phyloP scores from a whole-genome alignment of 2,888 invertebrate species.

The Drosophila macrospina region DNA sequence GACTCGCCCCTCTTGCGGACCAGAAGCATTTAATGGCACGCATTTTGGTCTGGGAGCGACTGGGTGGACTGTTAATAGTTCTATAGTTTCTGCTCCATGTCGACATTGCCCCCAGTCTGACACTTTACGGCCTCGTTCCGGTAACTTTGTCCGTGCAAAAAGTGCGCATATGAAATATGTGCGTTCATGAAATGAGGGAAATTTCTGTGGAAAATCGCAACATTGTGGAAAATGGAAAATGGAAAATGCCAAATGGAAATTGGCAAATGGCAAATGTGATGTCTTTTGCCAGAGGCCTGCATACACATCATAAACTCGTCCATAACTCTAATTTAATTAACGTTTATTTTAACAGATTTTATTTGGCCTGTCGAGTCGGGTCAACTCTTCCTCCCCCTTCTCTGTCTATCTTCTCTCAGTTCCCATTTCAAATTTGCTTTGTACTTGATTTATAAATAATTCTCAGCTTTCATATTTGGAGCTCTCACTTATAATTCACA shows the following conservation, averaged over 20 bases:
- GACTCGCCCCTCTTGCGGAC: too few relatives aligned
- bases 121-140: conserved; percentile 59
- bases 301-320: conserved; percentile 17
- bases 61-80: conserved; percentile 72
- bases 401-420: too few relatives aligned
- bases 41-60: conserved; percentile 42
- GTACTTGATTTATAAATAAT: conserved; percentile 26
- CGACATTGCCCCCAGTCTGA: conserved; percentile 37
- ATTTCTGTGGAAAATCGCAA: conserved; percentile 85
- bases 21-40: conserved; percentile 59
- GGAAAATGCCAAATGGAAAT: conserved; percentile 77
- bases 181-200: conserved; percentile 83
- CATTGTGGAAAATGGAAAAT: conserved; percentile 85
- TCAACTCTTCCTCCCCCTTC: too few relatives aligned
- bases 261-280: conserved; percentile 69
- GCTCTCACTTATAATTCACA: conserved; percentile 52
- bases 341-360: conserved; percentile 9
- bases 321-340: conserved; percentile 15
- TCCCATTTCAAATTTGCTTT: too few relatives aligned
- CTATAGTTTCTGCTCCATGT: conserved; percentile 17
- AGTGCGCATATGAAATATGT: conserved; percentile 71
- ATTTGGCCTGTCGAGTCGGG: neutral
- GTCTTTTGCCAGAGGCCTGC: conserved; percentile 24
- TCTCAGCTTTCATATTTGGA: conserved; percentile 60
- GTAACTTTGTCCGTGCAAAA: conserved; percentile 24